Base-by-base conservation (phyloP, 1,140 invertebrate species). In the Aphidius ervi region DNA sequence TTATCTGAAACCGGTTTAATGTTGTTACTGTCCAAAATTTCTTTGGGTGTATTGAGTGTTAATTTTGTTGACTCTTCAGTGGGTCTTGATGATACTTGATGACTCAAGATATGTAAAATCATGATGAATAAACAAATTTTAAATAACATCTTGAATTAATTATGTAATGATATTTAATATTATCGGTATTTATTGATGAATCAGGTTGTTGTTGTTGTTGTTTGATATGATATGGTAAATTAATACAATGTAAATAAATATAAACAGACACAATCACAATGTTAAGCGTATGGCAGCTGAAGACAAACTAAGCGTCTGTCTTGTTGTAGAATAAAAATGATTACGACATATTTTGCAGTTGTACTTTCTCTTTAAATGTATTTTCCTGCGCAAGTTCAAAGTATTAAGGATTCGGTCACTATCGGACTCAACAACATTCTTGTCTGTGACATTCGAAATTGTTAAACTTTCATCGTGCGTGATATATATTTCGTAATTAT, bases 41-140 rank as follows among this genome's bases (percentile, higher is more conserved):
- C 61, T 60, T 40, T 55, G 31, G 9, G n/a, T 42, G 55, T 65
- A 31, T 49, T 65, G n/a, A 76, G 20, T 10, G 52, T 56, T 45
- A 75, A 67, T 67, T 67, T 75, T 2, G 62, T 73, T 5, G 72
- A 67, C 47, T 70, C 63, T 40, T 72, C 66, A 7, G 61, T 41
- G 5, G 74, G 74, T 56, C 63, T 56, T 45, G 62, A 42, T 9
- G 9, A 49, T 43, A 52, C 58, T 46, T 53, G 9, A 41, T 52
- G n/a, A 47, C 23, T 5, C 9, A n/a, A 20, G 5, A 43, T 31
- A 49, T 31, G 42, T 37, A 57, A 31, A 31, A 31, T 31, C 23
- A 31, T 31, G 23, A 31, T 31, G 23, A 31, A 31, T 31, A 31
- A 31, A 31, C 23, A 31, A 31, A 31, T 31, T 31, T 31, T 31